Evolutionary conservation across 2,888 invertebrate species (phyloP), one percentile per base, ranked within the genome.

Genomic region (Stenchaetothrips biformis): DNA sequence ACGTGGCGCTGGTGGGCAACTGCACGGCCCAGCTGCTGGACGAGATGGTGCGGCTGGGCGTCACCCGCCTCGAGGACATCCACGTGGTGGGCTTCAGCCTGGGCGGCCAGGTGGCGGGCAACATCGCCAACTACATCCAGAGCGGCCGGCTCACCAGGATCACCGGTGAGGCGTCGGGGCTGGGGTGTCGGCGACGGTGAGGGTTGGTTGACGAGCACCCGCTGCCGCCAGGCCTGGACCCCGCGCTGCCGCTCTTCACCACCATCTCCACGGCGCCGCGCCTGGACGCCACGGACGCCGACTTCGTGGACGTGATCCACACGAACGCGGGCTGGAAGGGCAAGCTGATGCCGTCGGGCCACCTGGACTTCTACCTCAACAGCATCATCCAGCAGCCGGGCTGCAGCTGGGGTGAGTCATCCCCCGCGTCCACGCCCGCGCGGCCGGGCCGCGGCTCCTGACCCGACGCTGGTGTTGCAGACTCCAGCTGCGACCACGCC

Each of bases 31-130:
- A 90, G 83, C 85, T 92, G 7, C 88, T 92, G 0, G 89, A 90
- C 13, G 83, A 84, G 1, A 84, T 86, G 0, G 84, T 86, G 78
- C 48, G 79, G 13, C 82, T 82, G 8, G 84, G 86, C 0, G 88
- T 91, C 67, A 81, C 85, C 0, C 59, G 77, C 8, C 84, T 90
- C n/a, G 83, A 87, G 0, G 84, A 84, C 78, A 87, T 92, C 80
- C 92, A 92, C 83, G 84, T 91, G 0, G 89, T 92, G 78, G 92
- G 92, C 0, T 92, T 92, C 84, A 92, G 92, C 84, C 87, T 92
- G 18, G 92, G 92, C 0, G 91, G 88, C 0, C 92, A 92, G 82
- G 87, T 88, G 0, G 89, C 90, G 0, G 92, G 91, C 0, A 86
- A 80, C 86, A 89, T 0, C 87, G 88, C 7, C 88, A 89, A 82